These are phyloP conservation scores for Pristionchus arcanus DNA, from an alignment of 2,888 invertebrate species.

Conservation along the genomic window DNA sequence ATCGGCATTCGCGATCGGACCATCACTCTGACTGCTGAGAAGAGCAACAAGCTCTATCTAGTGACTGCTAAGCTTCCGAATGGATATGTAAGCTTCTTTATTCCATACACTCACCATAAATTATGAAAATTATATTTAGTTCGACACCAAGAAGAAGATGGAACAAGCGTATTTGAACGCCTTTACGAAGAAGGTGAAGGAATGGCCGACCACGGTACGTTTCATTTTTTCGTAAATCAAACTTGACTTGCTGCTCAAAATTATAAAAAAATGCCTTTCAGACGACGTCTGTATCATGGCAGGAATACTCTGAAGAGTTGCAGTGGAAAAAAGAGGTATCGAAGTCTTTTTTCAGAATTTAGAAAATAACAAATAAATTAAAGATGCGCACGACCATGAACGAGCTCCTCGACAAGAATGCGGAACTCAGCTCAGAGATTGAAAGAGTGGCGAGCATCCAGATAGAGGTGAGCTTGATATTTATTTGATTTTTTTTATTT, in stretches of 20 bases:
- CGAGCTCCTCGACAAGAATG: slow-evolving; percentile 8
- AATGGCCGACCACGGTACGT: no score
- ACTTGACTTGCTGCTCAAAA: no score
- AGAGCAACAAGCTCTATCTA: not conserved
- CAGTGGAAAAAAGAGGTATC: not conserved
- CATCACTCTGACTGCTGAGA: not conserved
- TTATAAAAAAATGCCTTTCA: no score
- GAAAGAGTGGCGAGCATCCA: not conserved
- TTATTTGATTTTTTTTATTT: no score
- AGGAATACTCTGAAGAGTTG: no score
- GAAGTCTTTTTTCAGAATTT: not conserved
- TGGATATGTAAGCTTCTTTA: not conserved
- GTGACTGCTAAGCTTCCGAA: not conserved
- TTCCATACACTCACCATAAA: no score
- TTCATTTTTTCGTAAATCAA: no score
- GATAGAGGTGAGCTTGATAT: not conserved
- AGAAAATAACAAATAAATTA: not conserved
- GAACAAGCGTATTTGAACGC: no score
- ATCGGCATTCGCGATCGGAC: not conserved
- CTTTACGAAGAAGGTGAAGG: no score
- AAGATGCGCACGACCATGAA: not conserved
- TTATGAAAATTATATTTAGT: no score
- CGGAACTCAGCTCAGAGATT: not conserved
- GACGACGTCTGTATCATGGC: no score
- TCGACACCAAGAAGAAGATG: no score